These are phyloP conservation scores for Pelobates cultripes DNA, from an alignment of 2,797 vertebrate genomes.

Conservation along the genomic window DNA sequence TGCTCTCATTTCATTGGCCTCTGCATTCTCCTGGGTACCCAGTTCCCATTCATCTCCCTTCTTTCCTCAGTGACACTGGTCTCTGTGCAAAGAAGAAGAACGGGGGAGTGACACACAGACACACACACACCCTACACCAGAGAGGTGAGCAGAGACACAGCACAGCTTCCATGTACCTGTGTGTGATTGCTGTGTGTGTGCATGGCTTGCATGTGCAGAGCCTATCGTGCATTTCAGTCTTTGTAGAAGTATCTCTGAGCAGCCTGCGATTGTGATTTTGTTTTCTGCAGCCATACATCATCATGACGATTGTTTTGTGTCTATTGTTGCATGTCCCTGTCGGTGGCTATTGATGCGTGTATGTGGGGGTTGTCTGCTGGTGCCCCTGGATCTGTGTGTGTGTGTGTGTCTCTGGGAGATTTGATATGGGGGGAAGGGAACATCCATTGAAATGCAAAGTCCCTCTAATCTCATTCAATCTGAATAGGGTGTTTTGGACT, in stretches of 20 bases:
- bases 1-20: slow-evolving; percentile 33
- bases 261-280: neutral
- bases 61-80: slow-evolving; percentile 23
- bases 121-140: slow-evolving; percentile 12
- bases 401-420: slow-evolving; percentile 17
- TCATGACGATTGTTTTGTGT: neutral
- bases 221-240: neutral
- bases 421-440: slow-evolving; percentile 36
- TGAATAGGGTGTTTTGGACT: slow-evolving; percentile 10
- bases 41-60: slow-evolving; percentile 32
- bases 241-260: neutral
- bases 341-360: neutral
- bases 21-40: slow-evolving; percentile 38
- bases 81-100: slow-evolving; percentile 28
- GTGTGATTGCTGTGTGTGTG: neutral
- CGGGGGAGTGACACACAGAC: slow-evolving; percentile 3
- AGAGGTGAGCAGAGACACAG: slow-evolving; percentile 12
- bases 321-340: neutral
- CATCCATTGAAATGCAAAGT: slow-evolving; percentile 47
- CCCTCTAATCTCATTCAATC: slow-evolving; percentile 21
- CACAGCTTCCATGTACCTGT: neutral
- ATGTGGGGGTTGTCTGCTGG: slow-evolving; percentile 1
- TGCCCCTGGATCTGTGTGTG: neutral
- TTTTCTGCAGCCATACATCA: no score
- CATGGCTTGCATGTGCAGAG: no score